These are phyloP conservation scores for Grallaria varia DNA, from an alignment of 2,113 vertebrate genomes.

Conservation along the genomic window DNA sequence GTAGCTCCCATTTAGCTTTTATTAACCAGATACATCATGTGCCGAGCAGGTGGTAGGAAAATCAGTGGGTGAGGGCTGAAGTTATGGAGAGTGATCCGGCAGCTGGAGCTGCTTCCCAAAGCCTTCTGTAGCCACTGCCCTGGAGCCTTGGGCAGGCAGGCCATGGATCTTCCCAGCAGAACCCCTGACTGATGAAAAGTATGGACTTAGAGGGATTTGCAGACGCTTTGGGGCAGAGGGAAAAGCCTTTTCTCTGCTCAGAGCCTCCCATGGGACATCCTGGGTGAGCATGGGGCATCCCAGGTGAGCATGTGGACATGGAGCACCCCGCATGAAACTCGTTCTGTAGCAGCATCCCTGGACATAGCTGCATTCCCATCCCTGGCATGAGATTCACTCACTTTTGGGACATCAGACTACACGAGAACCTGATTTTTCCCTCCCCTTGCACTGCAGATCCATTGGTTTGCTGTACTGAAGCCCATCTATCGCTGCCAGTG, in stretches of 20 bases:
- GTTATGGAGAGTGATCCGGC: background rate
- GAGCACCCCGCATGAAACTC: background rate
- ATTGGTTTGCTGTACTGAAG: background rate
- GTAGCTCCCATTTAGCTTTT: background rate
- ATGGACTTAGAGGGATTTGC: background rate
- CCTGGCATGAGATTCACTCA: rapidly evolving
- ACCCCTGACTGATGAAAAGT: background rate
- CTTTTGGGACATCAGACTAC: background rate
- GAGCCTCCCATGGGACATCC: background rate
- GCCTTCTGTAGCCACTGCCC: background rate
- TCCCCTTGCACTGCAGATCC: background rate
- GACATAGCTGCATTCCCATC: background rate
- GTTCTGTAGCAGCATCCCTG: background rate
- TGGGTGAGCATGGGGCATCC: background rate
- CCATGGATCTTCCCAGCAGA: background rate
- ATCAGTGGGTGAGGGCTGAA: background rate
- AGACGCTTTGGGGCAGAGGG: rapidly evolving
- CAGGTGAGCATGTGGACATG: background rate
- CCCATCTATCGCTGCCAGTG: background rate
- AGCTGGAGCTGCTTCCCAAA: background rate
- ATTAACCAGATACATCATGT: background rate
- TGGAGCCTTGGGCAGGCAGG: background rate
- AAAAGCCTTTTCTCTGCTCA: background rate
- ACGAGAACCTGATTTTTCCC: background rate
- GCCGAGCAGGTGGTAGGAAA: background rate